Evolutionary conservation across 2,113 vertebrate genomes (phyloP), one percentile per base, ranked within the genome.

Genomic region (Willisornis vidua): DNA sequence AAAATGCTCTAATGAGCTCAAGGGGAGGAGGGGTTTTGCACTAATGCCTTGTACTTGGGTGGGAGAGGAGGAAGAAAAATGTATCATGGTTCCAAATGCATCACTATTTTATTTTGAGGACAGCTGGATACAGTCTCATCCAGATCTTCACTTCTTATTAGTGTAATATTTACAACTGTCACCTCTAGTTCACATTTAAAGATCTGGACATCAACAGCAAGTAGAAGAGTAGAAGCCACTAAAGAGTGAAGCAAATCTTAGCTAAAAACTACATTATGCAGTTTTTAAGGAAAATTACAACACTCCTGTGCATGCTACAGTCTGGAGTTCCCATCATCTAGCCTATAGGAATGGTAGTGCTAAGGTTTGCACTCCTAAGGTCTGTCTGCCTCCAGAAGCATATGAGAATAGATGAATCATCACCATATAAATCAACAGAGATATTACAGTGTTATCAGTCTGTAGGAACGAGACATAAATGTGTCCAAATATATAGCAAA

Each of bases 101-200:
- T 70, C 35, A n/a, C 31, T 86, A 29, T 74, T 89, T 96, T 95
- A 93, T 91, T 97, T 91, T 81, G 84, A 68, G 43, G 93, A 81
- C 70, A 95, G 48, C 84, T 95, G 90, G 83, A 93, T 89, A 29
- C 41, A 87, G 52, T 81, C 49, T 91, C 45, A 81, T 67, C 25
- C 72, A 67, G 37, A 78, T 74, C 74, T 87, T 78, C 54, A 62
- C 9, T 77, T 54, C 9, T 77, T 92, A 54, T 59, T 93, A 45
- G 39, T 51, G 26, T 39, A 12, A 46, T 89, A 65, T 83, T 95
- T 94, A 90, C 67, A 83, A 48, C 29, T 89, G 13, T 55, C 58
- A 45, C 24, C 26, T 93, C 37, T 68, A 78, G 54, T 68, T 96
- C 77, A 74, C 45, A 67, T 87, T 89, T 89, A 74, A 85, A 85